phyloP scores from a whole-genome alignment of 2,113 vertebrate species.

The Sminthopsis crassicaudata region DNA sequence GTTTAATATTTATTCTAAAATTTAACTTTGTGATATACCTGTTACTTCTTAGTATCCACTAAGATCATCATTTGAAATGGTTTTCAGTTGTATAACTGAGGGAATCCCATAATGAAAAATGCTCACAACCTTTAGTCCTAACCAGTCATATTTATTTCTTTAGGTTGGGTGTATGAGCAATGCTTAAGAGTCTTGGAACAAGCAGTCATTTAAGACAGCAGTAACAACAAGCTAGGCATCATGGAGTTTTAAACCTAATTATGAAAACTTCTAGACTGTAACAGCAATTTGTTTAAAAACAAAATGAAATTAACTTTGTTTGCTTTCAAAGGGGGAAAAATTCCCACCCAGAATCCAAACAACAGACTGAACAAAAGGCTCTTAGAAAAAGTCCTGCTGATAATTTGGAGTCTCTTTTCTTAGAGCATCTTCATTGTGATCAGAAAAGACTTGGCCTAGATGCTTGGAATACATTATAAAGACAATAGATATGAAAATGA shows the following conservation, averaged over 20 bases:
- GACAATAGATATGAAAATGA: conserved; percentile 29
- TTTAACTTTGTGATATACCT: background rate
- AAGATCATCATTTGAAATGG: background rate
- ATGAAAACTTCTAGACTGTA: conserved; percentile 33
- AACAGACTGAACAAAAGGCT: conserved; percentile 15
- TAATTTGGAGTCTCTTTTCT: conserved; percentile 24
- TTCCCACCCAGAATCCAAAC: conserved; percentile 12
- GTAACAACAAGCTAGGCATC: conserved; percentile 32
- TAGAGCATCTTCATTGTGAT: background rate
- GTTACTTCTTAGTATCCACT: background rate
- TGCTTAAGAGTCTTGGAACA: conserved; percentile 51
- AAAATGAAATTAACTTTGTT: conserved; percentile 68
- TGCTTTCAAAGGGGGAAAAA: conserved; percentile 23
- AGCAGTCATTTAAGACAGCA: conserved; percentile 62
- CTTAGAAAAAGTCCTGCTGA: conserved; percentile 11
- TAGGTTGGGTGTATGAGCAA: conserved; percentile 20
- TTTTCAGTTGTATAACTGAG: background rate
- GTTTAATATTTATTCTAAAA: background rate
- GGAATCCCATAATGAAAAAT: background rate
- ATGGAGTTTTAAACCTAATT: conserved; percentile 46
- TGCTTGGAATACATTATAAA: conserved; percentile 37
- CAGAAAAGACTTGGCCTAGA: background rate
- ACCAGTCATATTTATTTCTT: background rate
- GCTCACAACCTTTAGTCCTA: background rate
- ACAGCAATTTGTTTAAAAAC: conserved; percentile 68